A percentile compares a stretch with the other conserved stretches of the same genome.
Conservation (phyloP, 2,113 vertebrate genomes). For the Cinclus mexicanus region DNA sequence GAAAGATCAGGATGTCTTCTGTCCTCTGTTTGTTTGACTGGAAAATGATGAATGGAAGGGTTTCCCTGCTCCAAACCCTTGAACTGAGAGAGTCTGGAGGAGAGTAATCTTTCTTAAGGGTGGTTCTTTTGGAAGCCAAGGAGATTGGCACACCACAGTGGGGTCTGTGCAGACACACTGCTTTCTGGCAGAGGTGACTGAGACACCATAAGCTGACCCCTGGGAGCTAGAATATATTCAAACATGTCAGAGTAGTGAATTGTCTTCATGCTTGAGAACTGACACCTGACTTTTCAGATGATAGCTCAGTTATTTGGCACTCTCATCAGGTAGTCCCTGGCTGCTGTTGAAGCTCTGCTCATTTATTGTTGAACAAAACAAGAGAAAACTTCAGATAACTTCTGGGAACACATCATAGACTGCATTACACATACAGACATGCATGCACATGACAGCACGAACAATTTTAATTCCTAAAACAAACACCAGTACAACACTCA, state of each 20-base stretch:
- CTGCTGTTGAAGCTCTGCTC: neutral
- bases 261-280: neutral
- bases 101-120: fast-evolving
- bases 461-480: neutral
- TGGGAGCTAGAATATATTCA: neutral
- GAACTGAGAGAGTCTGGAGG: neutral
- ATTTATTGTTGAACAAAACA: neutral
- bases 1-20: neutral
- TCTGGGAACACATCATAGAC: neutral
- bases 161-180: neutral
- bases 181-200: neutral
- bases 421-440: neutral
- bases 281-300: neutral
- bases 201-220: neutral
- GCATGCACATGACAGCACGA: neutral
- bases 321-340: neutral
- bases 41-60: neutral
- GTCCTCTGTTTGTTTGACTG: neutral
- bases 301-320: neutral
- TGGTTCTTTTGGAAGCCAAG: neutral
- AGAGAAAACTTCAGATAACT: neutral
- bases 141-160: fast-evolving
- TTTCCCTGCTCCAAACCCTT: neutral
- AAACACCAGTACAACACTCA: neutral
- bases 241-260: neutral